These are phyloP conservation scores for Entomobrya proxima DNA, from an alignment of 2,888 invertebrate genomes.

Conservation along the genomic window DNA sequence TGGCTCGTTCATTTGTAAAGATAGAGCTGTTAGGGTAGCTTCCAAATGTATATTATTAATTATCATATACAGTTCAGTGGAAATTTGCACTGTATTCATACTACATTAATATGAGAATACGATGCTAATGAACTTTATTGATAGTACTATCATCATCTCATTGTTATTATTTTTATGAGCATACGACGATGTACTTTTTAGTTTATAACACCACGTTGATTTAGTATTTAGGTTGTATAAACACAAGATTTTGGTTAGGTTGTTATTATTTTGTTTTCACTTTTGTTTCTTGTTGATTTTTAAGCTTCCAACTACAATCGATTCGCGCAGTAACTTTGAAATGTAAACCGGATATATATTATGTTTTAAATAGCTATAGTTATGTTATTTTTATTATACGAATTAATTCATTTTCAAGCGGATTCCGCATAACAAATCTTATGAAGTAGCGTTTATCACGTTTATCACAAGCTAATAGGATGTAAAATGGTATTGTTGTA, in stretches of 20 bases:
- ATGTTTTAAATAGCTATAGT: no score
- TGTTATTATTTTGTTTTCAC: slow-evolving; percentile 4
- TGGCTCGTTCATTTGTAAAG: not conserved
- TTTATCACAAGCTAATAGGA: no score
- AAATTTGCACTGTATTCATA: not conserved
- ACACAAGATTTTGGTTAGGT: not conserved
- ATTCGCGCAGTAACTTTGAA: not conserved
- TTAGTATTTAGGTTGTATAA: not conserved
- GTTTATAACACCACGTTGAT: no score
- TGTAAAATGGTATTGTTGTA: no score
- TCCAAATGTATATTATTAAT: not conserved
- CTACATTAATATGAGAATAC: no score
- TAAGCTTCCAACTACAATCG: not conserved
- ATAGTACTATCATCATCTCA: slow-evolving; percentile 12
- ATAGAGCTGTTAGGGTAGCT: not conserved
- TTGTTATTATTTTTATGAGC: slow-evolving; percentile 11
- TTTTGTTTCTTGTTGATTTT: slow-evolving; percentile 22
- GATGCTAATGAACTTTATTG: not conserved
- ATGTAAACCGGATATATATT: not conserved
- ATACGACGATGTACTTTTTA: slow-evolving; percentile 10
- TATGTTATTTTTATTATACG: no score
- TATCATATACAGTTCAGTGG: not conserved
- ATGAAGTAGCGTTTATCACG: no score
- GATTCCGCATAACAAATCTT: no score
- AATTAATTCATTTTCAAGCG: no score